Percentiles rank a stretch among this genome's conserved stretches.
Conservation (phyloP, 2,113 vertebrate species). For the Hippoglossus stenolepis region DNA sequence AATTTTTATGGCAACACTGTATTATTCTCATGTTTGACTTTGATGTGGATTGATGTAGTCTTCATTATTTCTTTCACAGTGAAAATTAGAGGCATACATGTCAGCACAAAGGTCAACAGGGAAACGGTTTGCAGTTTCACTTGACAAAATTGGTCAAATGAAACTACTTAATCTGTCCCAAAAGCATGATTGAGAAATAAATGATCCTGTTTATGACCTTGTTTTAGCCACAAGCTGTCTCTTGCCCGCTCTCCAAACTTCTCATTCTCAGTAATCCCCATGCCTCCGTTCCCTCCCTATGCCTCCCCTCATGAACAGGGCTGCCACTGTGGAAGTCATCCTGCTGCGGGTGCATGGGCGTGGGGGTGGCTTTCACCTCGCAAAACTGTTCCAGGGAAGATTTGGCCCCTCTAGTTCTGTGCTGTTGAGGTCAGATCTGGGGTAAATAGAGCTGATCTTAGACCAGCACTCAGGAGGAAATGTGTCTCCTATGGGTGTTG, state of each 20-base stretch:
- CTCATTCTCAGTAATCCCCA: constrained; percentile 14
- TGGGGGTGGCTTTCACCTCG: neutral
- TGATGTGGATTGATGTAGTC: constrained; percentile 74
- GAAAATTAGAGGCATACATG: constrained; percentile 74
- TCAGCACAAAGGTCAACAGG: constrained; percentile 67
- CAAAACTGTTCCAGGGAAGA: neutral
- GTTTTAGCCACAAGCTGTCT: constrained; percentile 12
- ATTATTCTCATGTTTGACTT: constrained; percentile 73
- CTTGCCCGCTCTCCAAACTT: constrained; percentile 1
- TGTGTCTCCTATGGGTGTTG: constrained; percentile 14
- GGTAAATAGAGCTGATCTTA: constrained; percentile 23
- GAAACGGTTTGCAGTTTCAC: constrained; percentile 37
- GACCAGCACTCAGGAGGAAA: constrained; percentile 4
- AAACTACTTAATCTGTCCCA: constrained; percentile 23
- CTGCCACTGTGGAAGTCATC: constrained; percentile 10
- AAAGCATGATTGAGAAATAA: constrained; percentile 22
- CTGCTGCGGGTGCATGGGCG: constrained; percentile 7
- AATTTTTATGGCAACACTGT: constrained; percentile 66
- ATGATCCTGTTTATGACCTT: constrained; percentile 26
- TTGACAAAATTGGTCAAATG: constrained; percentile 35
- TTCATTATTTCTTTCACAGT: constrained; percentile 57
- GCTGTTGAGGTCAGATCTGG: constrained; percentile 13
- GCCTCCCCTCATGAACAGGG: constrained; percentile 6
- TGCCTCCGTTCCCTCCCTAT: neutral
- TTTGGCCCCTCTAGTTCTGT: neutral